phyloP scores from a whole-genome alignment of 2,888 invertebrate genomes.

The Abscondita cerata region DNA sequence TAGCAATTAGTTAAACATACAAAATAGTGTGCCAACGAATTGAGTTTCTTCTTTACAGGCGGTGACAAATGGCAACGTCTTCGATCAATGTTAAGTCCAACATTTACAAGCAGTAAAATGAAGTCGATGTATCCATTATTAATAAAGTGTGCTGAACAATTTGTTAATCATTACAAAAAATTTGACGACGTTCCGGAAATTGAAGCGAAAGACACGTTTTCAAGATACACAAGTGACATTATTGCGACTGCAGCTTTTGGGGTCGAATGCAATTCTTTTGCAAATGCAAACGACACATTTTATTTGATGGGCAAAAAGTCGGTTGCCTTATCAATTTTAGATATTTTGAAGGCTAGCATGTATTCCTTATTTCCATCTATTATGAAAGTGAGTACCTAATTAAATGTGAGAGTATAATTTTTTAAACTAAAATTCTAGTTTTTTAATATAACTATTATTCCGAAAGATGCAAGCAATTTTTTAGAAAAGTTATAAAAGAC shows the following conservation, averaged over 20 bases:
- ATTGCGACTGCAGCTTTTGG: slow-evolving; percentile 4
- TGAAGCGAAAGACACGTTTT: not conserved
- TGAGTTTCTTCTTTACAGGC: not conserved
- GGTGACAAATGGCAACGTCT: not conserved
- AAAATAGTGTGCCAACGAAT: too few species aligned
- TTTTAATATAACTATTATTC: slow-evolving; percentile 35
- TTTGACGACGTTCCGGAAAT: not conserved
- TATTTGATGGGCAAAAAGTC: slow-evolving; percentile 1
- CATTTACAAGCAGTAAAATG: slow-evolving; percentile 3
- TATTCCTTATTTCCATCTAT: not conserved
- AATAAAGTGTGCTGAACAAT: not conserved
- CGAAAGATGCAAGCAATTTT: slow-evolving; percentile 36
- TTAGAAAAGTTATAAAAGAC: slow-evolving; percentile 42
- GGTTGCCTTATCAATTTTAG: too few species aligned
- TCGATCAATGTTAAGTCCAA: not conserved
- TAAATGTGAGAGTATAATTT: too few species aligned
- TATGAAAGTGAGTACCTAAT: slow-evolving; percentile 5
- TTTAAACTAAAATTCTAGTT: slow-evolving; percentile 15
- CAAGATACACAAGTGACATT: not conserved
- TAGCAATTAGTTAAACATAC: too few species aligned
- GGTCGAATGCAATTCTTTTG: not conserved
- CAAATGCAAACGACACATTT: not conserved
- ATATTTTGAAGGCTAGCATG: too few species aligned
- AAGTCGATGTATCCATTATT: not conserved
- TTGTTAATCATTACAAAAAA: not conserved